phyloP scores from a whole-genome alignment of 2,888 invertebrate species.

The Atethmia centrago region DNA sequence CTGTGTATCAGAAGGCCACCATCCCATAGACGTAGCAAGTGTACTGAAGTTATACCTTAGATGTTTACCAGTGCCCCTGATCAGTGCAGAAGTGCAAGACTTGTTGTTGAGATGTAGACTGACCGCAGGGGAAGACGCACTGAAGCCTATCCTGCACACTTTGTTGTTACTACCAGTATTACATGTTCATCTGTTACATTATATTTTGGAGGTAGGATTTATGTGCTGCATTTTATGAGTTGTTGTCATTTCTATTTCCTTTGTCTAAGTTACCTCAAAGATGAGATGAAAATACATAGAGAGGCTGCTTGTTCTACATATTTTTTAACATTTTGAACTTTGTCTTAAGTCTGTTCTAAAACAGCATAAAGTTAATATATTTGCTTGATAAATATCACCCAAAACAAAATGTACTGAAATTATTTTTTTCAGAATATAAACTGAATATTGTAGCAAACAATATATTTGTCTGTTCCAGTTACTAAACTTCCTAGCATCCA shows the following conservation, averaged over 20 bases:
- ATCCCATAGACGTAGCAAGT: slow-evolving; percentile 96
- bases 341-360: no score
- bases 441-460: background rate
- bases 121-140: slow-evolving; percentile 89
- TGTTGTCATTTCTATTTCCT: background rate
- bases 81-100: slow-evolving; percentile 94
- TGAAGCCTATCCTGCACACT: slow-evolving; percentile 93
- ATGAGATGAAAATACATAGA: background rate
- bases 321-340: background rate
- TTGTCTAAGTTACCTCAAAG: background rate
- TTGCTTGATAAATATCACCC: background rate
- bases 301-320: no score
- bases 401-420: no score
- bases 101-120: slow-evolving; percentile 93
- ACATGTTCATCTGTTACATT: slow-evolving; percentile 95
- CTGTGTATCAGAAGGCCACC: slow-evolving; percentile 92
- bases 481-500: slow-evolving; percentile 92
- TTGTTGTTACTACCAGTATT: slow-evolving; percentile 94
- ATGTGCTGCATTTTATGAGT: background rate
- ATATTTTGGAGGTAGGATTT: slow-evolving; percentile 93
- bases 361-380: background rate
- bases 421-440: background rate
- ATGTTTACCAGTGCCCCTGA: slow-evolving; percentile 95
- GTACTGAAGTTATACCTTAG: slow-evolving; percentile 96
- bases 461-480: slow-evolving; percentile 86